Evolutionary conservation across 2,113 vertebrate genomes (phyloP).

Genomic region (Cricetomys ansorgei): DNA sequence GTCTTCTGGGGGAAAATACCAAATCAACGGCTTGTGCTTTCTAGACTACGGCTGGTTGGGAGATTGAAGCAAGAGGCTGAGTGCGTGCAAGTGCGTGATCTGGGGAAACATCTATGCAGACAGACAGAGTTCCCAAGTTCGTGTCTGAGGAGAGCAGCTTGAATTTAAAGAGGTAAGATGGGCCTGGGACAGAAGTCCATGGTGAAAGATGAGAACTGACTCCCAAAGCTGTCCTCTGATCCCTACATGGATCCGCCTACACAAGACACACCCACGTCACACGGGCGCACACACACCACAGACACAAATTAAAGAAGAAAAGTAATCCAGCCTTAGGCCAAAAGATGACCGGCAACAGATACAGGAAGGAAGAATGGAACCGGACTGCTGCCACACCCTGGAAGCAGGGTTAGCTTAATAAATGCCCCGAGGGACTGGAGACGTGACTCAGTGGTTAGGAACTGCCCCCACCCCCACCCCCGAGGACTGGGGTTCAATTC

Average conservation of each 20-base stretch:
- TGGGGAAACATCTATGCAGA: neutral
- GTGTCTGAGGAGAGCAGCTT: neutral
- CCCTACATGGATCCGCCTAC: neutral
- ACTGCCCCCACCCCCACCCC: too few relatives aligned
- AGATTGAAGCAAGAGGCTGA: neutral
- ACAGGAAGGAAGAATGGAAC: neutral
- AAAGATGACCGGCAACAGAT: neutral
- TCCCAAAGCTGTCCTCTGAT: neutral
- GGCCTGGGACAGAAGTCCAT: neutral
- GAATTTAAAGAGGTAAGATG: constrained; percentile 3
- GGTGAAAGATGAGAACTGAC: too few relatives aligned
- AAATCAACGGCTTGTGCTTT: neutral
- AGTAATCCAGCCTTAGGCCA: neutral
- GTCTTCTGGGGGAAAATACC: neutral
- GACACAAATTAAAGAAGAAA: neutral
- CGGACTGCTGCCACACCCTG: neutral
- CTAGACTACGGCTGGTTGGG: neutral
- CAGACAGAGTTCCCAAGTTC: neutral
- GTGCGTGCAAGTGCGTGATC: too few relatives aligned
- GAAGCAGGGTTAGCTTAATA: neutral
- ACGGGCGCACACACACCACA: neutral
- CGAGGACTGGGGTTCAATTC: too few relatives aligned
- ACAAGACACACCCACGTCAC: neutral
- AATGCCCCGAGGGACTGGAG: neutral
- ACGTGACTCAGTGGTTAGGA: too few relatives aligned